Conservation (phyloP, 2,113 vertebrate species). For the Myiozetetes cayanensis region DNA sequence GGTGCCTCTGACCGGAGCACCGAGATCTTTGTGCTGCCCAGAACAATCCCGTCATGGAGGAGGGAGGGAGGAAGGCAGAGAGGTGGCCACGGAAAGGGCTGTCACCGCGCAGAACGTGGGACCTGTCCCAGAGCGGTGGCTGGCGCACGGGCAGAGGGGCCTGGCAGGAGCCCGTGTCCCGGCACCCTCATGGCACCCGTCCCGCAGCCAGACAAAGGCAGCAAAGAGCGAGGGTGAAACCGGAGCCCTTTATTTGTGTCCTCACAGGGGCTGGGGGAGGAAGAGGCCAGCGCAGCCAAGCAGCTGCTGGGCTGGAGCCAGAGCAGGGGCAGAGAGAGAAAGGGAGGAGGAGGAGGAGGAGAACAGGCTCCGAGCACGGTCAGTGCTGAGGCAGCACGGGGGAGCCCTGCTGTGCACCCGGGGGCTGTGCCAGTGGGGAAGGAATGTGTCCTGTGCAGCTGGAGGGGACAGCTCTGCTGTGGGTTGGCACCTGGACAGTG, state of each 20-base stretch:
- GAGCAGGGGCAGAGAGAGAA: neutral
- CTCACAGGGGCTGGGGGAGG: neutral
- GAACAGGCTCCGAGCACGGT: neutral
- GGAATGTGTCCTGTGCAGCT: neutral
- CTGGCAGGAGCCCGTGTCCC: neutral
- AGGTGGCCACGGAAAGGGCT: neutral
- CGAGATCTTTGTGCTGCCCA: neutral
- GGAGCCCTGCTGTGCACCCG: neutral
- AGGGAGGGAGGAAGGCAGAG: neutral
- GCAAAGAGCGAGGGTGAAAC: slow-evolving; percentile 46
- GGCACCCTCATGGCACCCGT: neutral
- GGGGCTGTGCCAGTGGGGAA: neutral
- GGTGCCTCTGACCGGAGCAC: neutral
- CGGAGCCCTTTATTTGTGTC: slow-evolving; percentile 60
- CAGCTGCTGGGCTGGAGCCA: neutral
- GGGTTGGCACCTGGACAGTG: neutral
- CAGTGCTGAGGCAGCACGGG: neutral
- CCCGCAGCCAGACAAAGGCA: neutral
- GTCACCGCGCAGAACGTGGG: neutral
- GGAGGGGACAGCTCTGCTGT: neutral
- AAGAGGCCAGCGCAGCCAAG: neutral
- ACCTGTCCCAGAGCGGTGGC: neutral
- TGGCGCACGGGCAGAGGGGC: neutral
- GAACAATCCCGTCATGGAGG: neutral
- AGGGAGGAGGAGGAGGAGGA: neutral